Base-by-base conservation (phyloP, 2,797 vertebrate genomes). In the Philypnodon macrostomus region DNA sequence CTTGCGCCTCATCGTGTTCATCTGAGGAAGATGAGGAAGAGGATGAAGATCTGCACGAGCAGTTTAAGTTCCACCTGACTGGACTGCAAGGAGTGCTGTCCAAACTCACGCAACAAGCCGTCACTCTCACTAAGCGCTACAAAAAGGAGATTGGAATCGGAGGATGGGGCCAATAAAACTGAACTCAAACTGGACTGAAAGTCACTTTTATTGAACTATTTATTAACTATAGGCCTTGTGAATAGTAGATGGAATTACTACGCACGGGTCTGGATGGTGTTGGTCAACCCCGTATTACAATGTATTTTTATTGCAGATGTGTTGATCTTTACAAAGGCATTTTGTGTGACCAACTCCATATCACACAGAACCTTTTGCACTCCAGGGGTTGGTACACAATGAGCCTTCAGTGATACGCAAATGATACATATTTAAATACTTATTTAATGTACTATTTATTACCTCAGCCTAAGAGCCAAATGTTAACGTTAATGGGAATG, bases 111-210 rank as follows among this genome's bases (percentile, higher is more conserved):
- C 82, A 85, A 60, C 95, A 97, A 84, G 96, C 96, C 76, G 91
- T 95, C 84, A 87, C 87, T 12, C 92, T 98, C 58, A 98, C 96
- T 69, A 93, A 93, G 80, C 88, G 96, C 84, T 98, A 98, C 88
- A 96, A 97, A 66, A 87, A 97, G 84, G 95, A 97, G 81, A 89
- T 97, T 21, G 95, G 95, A 35, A 93, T 96, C 58, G 87, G 90
- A 69, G 93, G 88, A 58, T 97, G 93, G 92, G 94, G 93, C 45
- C 93, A 95, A 52, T 96, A 45, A 41, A 75, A 11, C 7, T 3
- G 7, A n/a, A 12, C 4, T 8, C 2, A 11, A 7, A 16, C 32
- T 10, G 10, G 39, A 27, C 30, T 35, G 14, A 42, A 10, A 31
- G 3, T 4, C 6, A 64, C 40, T n/a, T n/a, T n/a, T n/a, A n/a